A percentile compares a stretch with the other conserved stretches of the same genome.
Conservation (phyloP, 2,113 vertebrate genomes). For the Aptenodytes forsteri region DNA sequence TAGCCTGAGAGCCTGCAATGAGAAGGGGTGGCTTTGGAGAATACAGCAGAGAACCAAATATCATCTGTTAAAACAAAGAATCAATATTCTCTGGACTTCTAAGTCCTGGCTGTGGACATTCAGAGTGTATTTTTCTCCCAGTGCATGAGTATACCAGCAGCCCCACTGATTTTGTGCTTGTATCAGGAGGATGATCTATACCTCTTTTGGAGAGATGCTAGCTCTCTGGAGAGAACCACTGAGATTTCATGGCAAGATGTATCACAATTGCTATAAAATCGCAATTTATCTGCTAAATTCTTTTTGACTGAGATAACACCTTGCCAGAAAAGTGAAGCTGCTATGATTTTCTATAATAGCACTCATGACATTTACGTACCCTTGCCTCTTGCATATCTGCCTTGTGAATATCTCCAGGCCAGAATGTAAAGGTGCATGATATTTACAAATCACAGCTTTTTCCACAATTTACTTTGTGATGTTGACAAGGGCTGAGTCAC, state of each 20-base stretch:
- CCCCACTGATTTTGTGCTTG: constrained; percentile 59
- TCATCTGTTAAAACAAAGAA: constrained; percentile 28
- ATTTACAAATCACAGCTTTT: background rate
- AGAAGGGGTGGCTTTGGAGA: constrained; percentile 8
- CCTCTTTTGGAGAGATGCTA: background rate
- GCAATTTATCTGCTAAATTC: constrained; percentile 30
- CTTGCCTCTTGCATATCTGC: background rate
- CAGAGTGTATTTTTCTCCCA: constrained; percentile 13
- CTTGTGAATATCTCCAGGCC: background rate
- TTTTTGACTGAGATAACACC: constrained; percentile 2
- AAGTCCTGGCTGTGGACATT: background rate
- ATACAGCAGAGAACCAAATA: background rate
- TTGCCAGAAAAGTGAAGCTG: background rate
- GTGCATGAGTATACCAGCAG: constrained; percentile 4
- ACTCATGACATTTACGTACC: background rate
- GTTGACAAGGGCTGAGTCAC: background rate
- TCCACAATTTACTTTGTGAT: background rate
- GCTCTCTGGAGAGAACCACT: background rate
- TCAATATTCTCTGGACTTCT: constrained; percentile 32
- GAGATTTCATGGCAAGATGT: constrained; percentile 12
- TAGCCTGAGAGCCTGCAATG: background rate
- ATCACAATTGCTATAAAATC: constrained; percentile 40
- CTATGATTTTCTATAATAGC: background rate
- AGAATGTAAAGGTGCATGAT: background rate
- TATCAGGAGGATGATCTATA: constrained; percentile 42